These are phyloP conservation scores for Tinamus guttatus DNA, from an alignment of 2,113 vertebrate genomes.

Conservation along the genomic window DNA sequence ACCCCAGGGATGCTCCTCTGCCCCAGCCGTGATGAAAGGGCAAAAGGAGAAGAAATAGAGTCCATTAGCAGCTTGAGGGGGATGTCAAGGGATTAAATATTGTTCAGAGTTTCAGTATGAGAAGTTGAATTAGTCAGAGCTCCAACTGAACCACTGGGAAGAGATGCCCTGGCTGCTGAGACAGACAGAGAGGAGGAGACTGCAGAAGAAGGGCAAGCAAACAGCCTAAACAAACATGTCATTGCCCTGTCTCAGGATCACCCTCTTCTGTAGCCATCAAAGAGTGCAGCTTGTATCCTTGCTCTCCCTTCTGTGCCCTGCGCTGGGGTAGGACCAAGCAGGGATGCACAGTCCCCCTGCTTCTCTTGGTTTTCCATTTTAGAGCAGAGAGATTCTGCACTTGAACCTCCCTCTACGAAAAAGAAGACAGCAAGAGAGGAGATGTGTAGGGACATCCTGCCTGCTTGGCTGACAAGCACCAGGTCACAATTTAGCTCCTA, in stretches of 20 bases:
- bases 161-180: background rate
- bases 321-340: background rate
- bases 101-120: constrained; percentile 29
- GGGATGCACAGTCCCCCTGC: background rate
- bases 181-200: background rate
- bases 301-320: background rate
- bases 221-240: background rate
- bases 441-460: background rate
- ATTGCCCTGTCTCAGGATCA: background rate
- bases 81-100: constrained; percentile 57
- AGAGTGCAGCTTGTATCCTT: background rate
- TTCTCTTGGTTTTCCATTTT: background rate
- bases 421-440: background rate
- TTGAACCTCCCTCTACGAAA: background rate
- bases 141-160: constrained; percentile 29
- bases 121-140: constrained; percentile 26
- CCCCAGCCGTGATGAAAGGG: constrained; percentile 11
- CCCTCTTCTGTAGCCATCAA: background rate
- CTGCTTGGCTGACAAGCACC: background rate
- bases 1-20: constrained; percentile 13
- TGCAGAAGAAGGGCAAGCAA: background rate
- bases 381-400: background rate
- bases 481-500: background rate
- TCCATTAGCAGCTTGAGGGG: constrained; percentile 39
- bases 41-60: constrained; percentile 47